Percentiles rank a stretch among this genome's conserved stretches.
Conservation (phyloP, 2,888 invertebrate species). For the Leptopilina drosophilae region DNA sequence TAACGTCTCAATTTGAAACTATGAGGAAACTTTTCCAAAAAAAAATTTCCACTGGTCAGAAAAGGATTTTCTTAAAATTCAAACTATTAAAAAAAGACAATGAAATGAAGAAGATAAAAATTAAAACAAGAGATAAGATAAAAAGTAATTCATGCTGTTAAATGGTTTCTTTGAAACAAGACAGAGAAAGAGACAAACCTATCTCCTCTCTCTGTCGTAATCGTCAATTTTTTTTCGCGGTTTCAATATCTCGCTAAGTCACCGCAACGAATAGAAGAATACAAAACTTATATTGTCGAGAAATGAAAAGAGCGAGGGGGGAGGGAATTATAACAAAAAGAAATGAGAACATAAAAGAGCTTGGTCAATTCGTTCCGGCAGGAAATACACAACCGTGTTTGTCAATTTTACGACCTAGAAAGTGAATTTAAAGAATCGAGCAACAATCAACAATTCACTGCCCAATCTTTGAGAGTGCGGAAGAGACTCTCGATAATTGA, state of each 20-base stretch:
- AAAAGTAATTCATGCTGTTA: slow-evolving; percentile 9
- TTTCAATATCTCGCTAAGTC: slow-evolving; percentile 47
- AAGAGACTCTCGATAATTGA: slow-evolving; percentile 15
- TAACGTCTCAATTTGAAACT: too few relatives aligned
- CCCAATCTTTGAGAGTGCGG: background rate
- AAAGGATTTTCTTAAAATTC: too few relatives aligned
- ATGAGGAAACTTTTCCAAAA: too few relatives aligned
- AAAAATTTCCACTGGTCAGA: too few relatives aligned
- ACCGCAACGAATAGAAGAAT: slow-evolving; percentile 49
- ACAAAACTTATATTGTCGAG: slow-evolving; percentile 44
- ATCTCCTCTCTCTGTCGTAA: slow-evolving; percentile 48
- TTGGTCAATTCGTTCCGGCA: slow-evolving; percentile 62
- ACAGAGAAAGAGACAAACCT: background rate
- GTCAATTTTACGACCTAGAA: slow-evolving; percentile 72
- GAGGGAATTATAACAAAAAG: slow-evolving; percentile 50
- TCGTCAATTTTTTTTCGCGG: slow-evolving; percentile 43
- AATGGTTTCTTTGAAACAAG: slow-evolving; percentile 11
- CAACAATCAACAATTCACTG: background rate
- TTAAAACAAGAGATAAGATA: slow-evolving; percentile 9
- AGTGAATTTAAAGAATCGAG: slow-evolving; percentile 69
- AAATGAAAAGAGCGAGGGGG: background rate
- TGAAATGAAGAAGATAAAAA: background rate
- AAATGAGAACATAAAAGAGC: slow-evolving; percentile 52
- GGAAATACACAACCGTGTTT: slow-evolving; percentile 55
- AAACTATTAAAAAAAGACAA: background rate